phyloP scores from a whole-genome alignment of 2,797 vertebrate genomes.

The Avahi laniger region DNA sequence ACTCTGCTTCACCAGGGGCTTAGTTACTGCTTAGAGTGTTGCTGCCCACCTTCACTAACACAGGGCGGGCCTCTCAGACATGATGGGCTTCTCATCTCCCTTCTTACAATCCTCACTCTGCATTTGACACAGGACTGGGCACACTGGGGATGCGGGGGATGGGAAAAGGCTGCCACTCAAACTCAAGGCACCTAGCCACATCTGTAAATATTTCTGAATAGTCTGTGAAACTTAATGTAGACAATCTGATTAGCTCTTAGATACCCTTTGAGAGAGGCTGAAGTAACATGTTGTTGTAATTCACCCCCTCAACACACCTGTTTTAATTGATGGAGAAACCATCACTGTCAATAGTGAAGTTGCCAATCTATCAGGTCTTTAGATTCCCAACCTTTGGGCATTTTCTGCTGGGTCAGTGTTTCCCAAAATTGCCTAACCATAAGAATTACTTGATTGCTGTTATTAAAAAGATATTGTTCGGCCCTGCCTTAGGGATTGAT shows the following conservation, averaged over 20 bases:
- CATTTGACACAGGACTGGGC: not conserved
- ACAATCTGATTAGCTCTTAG: not conserved
- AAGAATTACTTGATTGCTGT: not conserved
- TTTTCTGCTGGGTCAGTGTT: not conserved
- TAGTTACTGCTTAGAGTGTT: not conserved
- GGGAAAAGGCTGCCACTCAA: not conserved
- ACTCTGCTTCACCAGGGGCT: not conserved
- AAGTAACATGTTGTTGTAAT: not conserved
- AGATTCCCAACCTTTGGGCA: not conserved
- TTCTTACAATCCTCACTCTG: not conserved
- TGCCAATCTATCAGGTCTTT: not conserved
- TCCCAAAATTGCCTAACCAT: not conserved
- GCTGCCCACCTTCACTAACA: not conserved
- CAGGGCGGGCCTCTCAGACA: not conserved
- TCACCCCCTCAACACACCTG: not conserved
- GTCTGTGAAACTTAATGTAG: not conserved
- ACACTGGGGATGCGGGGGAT: fast-evolving
- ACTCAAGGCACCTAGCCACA: not conserved
- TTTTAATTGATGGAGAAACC: not conserved
- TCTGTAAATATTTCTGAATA: not conserved
- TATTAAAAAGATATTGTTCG: not conserved
- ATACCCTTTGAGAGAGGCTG: not conserved
- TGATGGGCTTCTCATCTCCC: not conserved
- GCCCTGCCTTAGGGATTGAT: not conserved
- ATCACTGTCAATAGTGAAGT: not conserved